Evolutionary conservation across 2,113 vertebrate genomes (phyloP).

Genomic region (Tetrao urogallus): DNA sequence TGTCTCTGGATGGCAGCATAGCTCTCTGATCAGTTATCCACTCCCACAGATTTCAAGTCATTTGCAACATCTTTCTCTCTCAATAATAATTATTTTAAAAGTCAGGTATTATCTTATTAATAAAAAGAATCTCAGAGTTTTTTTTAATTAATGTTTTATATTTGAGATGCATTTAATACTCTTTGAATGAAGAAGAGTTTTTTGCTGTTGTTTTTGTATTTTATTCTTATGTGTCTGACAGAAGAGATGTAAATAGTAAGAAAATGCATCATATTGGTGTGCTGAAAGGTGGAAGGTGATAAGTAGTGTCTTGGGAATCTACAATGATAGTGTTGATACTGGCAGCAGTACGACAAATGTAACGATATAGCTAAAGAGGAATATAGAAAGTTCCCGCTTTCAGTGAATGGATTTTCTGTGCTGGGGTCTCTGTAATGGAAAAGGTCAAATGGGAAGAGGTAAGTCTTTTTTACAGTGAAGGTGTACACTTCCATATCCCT

Average conservation of each 20-base stretch:
- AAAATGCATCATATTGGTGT: not conserved
- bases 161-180: not conserved
- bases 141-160: not conserved
- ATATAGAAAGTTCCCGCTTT: not conserved
- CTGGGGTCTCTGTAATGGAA: not conserved
- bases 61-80: not conserved
- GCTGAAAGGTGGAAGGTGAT: not conserved
- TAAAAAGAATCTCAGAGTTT: not conserved
- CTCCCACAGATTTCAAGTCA: not conserved
- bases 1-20: not conserved
- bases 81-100: not conserved
- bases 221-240: not conserved
- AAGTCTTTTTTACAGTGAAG: not conserved
- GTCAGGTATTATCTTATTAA: not conserved
- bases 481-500: accelerated
- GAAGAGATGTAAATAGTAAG: not conserved
- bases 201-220: not conserved
- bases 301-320: not conserved
- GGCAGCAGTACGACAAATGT: not conserved
- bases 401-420: not conserved
- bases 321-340: not conserved
- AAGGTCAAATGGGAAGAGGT: not conserved
- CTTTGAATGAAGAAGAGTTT: not conserved
- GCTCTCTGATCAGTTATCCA: not conserved
- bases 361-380: not conserved